These are phyloP conservation scores for Drosophila takahashii DNA, from an alignment of 1,140 invertebrate species.

Conservation along the genomic window DNA sequence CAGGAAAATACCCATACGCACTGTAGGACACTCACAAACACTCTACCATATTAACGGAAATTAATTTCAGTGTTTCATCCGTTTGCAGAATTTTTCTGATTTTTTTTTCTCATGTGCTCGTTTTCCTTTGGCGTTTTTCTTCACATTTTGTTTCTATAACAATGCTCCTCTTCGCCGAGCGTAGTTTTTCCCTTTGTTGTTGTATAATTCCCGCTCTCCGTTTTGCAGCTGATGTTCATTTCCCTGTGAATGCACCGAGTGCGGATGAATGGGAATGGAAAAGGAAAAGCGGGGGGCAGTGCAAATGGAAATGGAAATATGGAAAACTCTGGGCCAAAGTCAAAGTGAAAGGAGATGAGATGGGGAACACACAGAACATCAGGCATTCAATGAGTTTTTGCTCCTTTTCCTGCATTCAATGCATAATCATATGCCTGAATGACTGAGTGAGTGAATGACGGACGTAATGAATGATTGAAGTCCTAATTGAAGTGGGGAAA, in stretches of 20 bases:
- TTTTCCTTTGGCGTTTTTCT: conserved; percentile 25
- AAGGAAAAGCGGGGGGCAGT: conserved; percentile 9
- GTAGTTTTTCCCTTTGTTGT: conserved; percentile 41
- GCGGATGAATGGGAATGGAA: conserved; percentile 48
- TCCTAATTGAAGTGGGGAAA: conserved; percentile 2
- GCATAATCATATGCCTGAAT: conserved; percentile 52
- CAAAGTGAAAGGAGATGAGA: conserved; percentile 48
- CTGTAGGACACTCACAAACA: conserved; percentile 14
- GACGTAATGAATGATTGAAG: conserved; percentile 28
- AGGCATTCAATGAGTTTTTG: conserved; percentile 48
- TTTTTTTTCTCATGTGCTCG: conserved; percentile 34
- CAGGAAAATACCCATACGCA: conserved; percentile 35
- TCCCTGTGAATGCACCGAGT: conserved; percentile 66
- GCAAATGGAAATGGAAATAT: conserved; percentile 45
- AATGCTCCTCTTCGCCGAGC: conserved; percentile 39
- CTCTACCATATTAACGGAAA: conserved; percentile 64
- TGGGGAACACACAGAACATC: conserved; percentile 7
- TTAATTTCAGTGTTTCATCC: conserved; percentile 65
- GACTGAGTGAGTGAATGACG: conserved; percentile 37
- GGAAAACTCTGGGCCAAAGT: conserved; percentile 48
- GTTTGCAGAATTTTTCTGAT: conserved; percentile 7
- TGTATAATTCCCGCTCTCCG: conserved; percentile 39
- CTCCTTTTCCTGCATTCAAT: conserved; percentile 39
- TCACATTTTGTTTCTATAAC: conserved; percentile 50
- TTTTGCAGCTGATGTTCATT: conserved; percentile 65